These are phyloP conservation scores for Thymelicus sylvestris DNA, from an alignment of 2,888 invertebrate genomes.

Conservation along the genomic window DNA sequence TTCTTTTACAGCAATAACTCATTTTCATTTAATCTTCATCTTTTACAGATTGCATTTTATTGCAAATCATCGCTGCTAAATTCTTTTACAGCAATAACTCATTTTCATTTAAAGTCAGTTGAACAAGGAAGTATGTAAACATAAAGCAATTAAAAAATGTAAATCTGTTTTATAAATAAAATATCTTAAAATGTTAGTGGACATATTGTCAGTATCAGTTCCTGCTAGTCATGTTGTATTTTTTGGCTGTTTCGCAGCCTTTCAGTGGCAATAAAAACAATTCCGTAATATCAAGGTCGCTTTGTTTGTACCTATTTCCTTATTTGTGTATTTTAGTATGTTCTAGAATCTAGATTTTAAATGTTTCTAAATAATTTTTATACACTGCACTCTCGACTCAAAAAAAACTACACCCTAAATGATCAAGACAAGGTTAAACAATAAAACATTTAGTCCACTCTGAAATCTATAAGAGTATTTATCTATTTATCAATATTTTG, in stretches of 20 bases:
- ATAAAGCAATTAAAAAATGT: background rate
- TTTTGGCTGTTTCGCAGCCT: slow-evolving; percentile 3
- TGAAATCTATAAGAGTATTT: too few relatives aligned
- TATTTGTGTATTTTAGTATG: background rate
- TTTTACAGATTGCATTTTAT: too few relatives aligned
- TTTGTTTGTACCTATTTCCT: background rate
- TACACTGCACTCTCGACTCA: too few relatives aligned
- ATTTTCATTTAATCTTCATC: too few relatives aligned
- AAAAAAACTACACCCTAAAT: too few relatives aligned
- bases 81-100: too few relatives aligned
- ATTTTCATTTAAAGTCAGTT: too few relatives aligned
- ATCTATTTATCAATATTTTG: too few relatives aligned
- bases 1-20: too few relatives aligned
- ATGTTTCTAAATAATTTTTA: background rate
- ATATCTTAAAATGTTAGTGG: background rate
- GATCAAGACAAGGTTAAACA: too few relatives aligned
- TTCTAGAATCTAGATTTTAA: slow-evolving; percentile 1
- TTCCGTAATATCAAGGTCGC: slow-evolving; percentile 17
- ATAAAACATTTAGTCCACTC: too few relatives aligned
- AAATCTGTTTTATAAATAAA: background rate
- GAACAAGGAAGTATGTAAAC: background rate
- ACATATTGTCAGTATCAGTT: background rate
- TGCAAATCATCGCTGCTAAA: too few relatives aligned
- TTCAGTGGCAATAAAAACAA: slow-evolving; percentile 11
- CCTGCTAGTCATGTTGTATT: slow-evolving; percentile 7